phyloP scores from a whole-genome alignment of 2,113 vertebrate species.

The Neoarius graeffei region DNA sequence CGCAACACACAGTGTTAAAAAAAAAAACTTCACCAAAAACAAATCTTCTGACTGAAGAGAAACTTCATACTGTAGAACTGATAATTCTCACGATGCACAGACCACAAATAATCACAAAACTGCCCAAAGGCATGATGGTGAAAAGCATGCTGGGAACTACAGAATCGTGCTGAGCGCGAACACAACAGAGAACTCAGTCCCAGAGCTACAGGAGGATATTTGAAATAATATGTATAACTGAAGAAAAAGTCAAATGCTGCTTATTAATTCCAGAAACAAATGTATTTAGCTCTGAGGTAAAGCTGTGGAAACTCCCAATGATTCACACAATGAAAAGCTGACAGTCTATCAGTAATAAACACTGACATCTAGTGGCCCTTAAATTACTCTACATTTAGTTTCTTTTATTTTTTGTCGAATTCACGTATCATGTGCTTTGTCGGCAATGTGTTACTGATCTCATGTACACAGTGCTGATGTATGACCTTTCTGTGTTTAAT shows the following conservation, averaged over 20 bases:
- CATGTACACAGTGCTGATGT: too few species aligned
- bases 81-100: not conserved
- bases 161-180: not conserved
- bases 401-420: too few species aligned
- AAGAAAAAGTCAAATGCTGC: not conserved
- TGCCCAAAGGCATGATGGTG: not conserved
- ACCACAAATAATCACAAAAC: not conserved
- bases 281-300: not conserved
- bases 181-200: not conserved
- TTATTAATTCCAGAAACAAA: not conserved
- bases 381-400: not conserved
- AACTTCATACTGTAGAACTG: not conserved
- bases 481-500: too few species aligned
- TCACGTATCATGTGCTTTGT: too few species aligned
- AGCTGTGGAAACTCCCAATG: not conserved
- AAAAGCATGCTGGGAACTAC: not conserved
- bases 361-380: not conserved
- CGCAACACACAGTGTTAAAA: too few species aligned
- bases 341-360: not conserved
- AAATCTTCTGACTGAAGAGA: not conserved
- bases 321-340: not conserved
- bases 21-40: not conserved
- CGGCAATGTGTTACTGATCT: too few species aligned
- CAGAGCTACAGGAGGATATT: not conserved
- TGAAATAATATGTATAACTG: not conserved